Conservation (phyloP, 2,113 vertebrate genomes). For the Pelvicachromis taeniatus region DNA sequence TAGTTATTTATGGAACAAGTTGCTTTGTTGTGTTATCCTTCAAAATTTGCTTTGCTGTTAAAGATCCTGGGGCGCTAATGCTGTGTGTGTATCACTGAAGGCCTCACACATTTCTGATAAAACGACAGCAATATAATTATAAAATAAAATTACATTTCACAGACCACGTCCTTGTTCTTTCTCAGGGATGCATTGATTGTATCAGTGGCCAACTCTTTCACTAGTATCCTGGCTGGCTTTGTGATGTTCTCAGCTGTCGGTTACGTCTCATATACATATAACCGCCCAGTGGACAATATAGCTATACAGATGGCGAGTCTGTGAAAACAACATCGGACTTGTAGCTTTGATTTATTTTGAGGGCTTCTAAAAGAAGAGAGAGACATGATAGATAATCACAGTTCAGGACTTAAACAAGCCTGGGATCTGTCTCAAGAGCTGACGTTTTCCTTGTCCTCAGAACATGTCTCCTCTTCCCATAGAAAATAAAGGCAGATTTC, state of each 20-base stretch:
- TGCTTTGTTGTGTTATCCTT: background rate
- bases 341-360: background rate
- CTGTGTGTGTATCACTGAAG: background rate
- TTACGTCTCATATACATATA: conserved; percentile 74
- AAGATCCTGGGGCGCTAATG: background rate
- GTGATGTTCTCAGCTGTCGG: conserved; percentile 78
- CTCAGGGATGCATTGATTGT: conserved; percentile 71
- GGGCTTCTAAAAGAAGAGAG: background rate
- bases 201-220: conserved; percentile 67
- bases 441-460: background rate
- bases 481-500: background rate
- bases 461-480: background rate
- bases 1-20: background rate
- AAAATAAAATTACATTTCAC: background rate
- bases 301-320: conserved; percentile 71
- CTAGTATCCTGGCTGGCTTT: conserved; percentile 74
- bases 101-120: background rate
- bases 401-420: background rate
- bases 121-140: background rate
- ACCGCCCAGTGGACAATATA: conserved; percentile 74
- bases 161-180: background rate
- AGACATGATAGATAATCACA: background rate
- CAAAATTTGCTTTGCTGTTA: background rate
- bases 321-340: background rate
- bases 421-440: background rate